A percentile compares a stretch with the other conserved stretches of the same genome.
Evolutionary conservation across 2,797 vertebrate species (phyloP).

Genomic region (Megaceryle alcyon): DNA sequence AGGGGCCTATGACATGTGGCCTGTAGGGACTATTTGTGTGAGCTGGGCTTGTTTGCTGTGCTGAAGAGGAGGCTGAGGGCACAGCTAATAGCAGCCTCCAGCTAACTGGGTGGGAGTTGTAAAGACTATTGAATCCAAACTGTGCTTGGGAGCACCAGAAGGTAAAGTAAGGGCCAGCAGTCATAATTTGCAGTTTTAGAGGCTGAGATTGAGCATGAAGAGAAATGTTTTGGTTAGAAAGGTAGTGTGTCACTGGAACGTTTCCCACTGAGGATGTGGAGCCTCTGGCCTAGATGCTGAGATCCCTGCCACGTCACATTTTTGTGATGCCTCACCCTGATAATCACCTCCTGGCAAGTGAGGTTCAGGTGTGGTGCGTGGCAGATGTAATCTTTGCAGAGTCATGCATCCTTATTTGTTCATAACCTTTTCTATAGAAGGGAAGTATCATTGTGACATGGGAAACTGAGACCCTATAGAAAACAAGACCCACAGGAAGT

Average conservation of each 20-base stretch:
- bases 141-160: neutral
- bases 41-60: neutral
- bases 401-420: neutral
- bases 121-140: neutral
- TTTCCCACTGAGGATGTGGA: neutral
- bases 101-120: neutral
- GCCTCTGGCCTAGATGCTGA: neutral
- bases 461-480: neutral
- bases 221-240: neutral
- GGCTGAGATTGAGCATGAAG: neutral
- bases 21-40: neutral
- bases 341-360: neutral
- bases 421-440: neutral
- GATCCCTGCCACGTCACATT: neutral
- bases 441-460: neutral
- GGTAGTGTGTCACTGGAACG: fast-evolving
- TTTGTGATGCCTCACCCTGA: neutral
- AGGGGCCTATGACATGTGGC: neutral
- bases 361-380: neutral
- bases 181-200: neutral
- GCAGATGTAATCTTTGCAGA: neutral
- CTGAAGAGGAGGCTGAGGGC: neutral
- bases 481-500: neutral
- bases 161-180: neutral
- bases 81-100: neutral